These are phyloP conservation scores for Ancistrus triradiatus DNA, from an alignment of 2,113 vertebrate species.

Conservation along the genomic window DNA sequence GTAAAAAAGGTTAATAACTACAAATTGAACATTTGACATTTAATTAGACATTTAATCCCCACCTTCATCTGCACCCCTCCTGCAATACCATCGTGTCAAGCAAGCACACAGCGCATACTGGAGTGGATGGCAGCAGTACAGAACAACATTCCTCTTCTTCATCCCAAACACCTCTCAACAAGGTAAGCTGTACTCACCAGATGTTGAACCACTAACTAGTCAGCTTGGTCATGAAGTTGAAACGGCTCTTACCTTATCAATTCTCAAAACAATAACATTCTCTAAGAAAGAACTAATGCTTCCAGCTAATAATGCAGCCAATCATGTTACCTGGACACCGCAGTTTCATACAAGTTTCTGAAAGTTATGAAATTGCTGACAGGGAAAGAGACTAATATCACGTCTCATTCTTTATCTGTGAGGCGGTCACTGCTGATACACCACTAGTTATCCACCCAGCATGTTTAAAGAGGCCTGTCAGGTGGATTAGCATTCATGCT, in stretches of 20 bases:
- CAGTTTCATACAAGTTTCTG: slow-evolving; percentile 13
- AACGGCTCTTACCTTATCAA: slow-evolving; percentile 49
- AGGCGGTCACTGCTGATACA: slow-evolving; percentile 52
- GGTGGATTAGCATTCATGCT: slow-evolving; percentile 43
- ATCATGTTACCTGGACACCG: neutral
- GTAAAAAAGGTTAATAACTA: no score
- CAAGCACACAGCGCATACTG: no score
- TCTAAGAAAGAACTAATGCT: slow-evolving; percentile 31
- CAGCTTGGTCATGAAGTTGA: slow-evolving; percentile 40
- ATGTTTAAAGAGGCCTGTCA: slow-evolving; percentile 45
- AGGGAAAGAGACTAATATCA: slow-evolving; percentile 54
- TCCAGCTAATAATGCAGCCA: slow-evolving; percentile 47
- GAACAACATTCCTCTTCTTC: no score
- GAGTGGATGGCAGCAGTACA: no score
- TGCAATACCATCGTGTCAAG: no score
- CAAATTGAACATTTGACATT: no score
- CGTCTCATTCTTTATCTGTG: slow-evolving; percentile 55
- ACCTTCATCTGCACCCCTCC: no score
- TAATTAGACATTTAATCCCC: no score
- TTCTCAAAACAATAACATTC: slow-evolving; percentile 59
- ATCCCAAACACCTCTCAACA: slow-evolving; percentile 15
- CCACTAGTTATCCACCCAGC: slow-evolving; percentile 38
- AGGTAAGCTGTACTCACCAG: slow-evolving; percentile 28
- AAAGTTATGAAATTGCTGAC: slow-evolving; percentile 26
- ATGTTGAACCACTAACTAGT: slow-evolving; percentile 48